Evolutionary conservation across 1,140 invertebrate genomes (phyloP), one percentile per base, ranked within the genome.

Genomic region (Sogatella furcifera): DNA sequence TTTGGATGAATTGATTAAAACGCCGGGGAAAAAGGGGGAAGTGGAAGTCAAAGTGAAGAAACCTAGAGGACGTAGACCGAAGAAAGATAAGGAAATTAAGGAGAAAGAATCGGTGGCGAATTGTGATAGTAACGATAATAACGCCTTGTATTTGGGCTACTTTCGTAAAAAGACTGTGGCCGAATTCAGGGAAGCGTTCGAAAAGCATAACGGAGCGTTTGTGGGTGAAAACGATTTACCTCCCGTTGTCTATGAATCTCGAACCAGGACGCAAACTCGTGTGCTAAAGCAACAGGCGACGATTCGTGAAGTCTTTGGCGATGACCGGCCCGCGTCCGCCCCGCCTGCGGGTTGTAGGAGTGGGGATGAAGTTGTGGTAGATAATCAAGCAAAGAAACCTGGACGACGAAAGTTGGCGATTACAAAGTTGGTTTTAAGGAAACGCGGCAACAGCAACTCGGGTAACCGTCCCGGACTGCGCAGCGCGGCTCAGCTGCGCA

Each of bases 281-380:
- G 77, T 86, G 17, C 72, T 88, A 66, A 86, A 88, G 70, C 83
- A 87, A 65, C 77, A 84, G 65, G 85, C 86, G 10, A 88, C 85
- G 1, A 89, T 89, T 31, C 81, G 84, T 62, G 86, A 88, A 13
- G 85, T 89, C 1, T 90, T 89, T 70, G 86, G 86, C 3, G 85
- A 84, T 38, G 81, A 85, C 68, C 72, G 84, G 9, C 84, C 84
- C 0, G 83, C 84, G 0, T 83, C 82, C 0, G 81, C 81, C 0
- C 82, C 82, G 0, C 81, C 81, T 38, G 0, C 78, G 73, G 56
- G 63, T 1, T 60, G 59, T 44, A 19, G 58, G 13, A 34, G 75
- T 64, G 69, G 72, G 55, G 74, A 77, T 31, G 72, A 74, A 46
- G 60, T 67, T n/a, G 61, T 57, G 52, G 53, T 65, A 57, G 55